Conservation (phyloP, 2,888 invertebrate genomes). For the Dione vanillae region DNA sequence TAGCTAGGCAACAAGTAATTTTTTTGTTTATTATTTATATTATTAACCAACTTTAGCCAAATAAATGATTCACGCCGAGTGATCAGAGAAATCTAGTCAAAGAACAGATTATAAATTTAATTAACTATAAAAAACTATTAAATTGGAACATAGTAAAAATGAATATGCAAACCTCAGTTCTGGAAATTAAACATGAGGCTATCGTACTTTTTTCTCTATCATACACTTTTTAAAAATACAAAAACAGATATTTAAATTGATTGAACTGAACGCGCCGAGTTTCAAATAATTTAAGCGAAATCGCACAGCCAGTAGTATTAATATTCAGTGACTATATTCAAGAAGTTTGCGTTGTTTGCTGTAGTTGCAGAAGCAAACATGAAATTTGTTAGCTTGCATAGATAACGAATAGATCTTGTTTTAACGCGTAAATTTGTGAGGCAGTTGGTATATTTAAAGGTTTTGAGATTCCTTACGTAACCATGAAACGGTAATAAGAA, state of each 20-base stretch:
- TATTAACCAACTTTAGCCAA: too few relatives aligned
- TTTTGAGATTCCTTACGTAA: too few relatives aligned
- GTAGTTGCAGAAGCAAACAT: constrained; percentile 15
- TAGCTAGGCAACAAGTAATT: too few relatives aligned
- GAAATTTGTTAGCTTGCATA: constrained; percentile 1
- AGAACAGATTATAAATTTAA: too few relatives aligned
- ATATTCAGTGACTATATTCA: constrained; percentile 18
- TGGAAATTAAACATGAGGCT: neutral
- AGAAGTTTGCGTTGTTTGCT: constrained; percentile 24
- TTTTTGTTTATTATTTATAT: too few relatives aligned
- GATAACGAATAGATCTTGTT: constrained; percentile 8
- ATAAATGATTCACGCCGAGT: too few relatives aligned
- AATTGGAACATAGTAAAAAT: neutral
- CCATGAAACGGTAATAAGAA: too few relatives aligned
- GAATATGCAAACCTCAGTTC: neutral
- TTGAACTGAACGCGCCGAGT: constrained; percentile 14
- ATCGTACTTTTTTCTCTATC: neutral
- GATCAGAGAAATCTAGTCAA: too few relatives aligned
- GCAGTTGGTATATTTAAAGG: neutral
- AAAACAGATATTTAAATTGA: constrained; percentile 13
- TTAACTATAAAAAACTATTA: neutral
- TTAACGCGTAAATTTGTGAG: neutral
- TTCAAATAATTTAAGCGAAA: constrained; percentile 19
- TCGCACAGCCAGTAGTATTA: constrained; percentile 14
- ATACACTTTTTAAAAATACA: neutral